Evolutionary conservation across 1,140 invertebrate species (phyloP).

Genomic region (Eubasilissa regina): DNA sequence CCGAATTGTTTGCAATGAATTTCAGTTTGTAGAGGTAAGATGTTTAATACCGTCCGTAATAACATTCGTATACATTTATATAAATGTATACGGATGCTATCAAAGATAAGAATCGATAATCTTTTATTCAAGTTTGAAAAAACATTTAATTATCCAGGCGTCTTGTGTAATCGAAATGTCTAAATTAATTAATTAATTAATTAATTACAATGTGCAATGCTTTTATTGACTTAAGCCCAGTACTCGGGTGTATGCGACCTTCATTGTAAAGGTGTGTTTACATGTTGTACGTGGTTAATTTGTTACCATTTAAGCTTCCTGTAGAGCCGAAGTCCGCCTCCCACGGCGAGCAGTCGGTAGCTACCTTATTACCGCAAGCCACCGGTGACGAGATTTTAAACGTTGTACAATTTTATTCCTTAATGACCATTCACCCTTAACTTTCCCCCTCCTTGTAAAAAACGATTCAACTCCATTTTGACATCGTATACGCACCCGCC

Average conservation of each 20-base stretch:
- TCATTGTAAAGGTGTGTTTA: conserved; percentile 9
- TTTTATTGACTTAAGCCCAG: too few species aligned
- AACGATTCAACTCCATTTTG: neutral
- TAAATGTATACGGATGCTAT: too few species aligned
- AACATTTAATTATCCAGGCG: too few species aligned
- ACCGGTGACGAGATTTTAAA: conserved; percentile 38
- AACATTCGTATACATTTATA: too few species aligned
- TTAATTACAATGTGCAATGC: too few species aligned
- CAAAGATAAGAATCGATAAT: too few species aligned
- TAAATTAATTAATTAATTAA: too few species aligned
- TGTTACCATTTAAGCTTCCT: conserved; percentile 12
- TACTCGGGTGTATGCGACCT: neutral
- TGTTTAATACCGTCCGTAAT: too few species aligned
- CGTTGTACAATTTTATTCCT: conserved; percentile 4
- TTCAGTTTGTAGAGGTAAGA: too few species aligned
- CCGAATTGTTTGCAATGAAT: too few species aligned
- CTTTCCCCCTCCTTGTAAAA: conserved; percentile 7
- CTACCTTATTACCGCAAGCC: neutral
- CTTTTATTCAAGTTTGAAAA: too few species aligned
- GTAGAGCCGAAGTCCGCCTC: neutral
- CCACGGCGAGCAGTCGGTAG: conserved; percentile 1
- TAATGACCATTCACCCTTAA: conserved; percentile 14
- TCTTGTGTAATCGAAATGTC: too few species aligned
- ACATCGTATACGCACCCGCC: conserved; percentile 2
- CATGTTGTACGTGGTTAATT: conserved; percentile 8